Conservation (phyloP, 1,140 invertebrate genomes). For the Nephotettix cincticeps region DNA sequence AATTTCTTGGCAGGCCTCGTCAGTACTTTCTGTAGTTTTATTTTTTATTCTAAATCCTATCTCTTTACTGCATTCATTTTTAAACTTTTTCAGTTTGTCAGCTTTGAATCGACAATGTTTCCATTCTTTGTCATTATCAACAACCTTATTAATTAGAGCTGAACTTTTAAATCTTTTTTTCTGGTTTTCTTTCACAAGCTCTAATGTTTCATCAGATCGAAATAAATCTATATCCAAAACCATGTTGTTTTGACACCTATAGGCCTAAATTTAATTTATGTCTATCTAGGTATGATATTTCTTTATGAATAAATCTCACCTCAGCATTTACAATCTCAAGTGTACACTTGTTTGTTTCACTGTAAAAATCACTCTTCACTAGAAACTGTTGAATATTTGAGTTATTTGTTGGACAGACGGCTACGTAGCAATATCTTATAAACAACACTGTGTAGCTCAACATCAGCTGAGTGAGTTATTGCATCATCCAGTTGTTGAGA, state of each 20-base stretch:
- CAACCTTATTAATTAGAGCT: constrained; percentile 85
- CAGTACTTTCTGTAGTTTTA: constrained; percentile 55
- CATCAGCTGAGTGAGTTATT: too few relatives aligned
- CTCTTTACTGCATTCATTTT: constrained; percentile 95
- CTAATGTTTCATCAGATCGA: constrained; percentile 91
- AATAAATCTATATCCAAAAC: constrained; percentile 98
- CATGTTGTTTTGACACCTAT: constrained; percentile 62
- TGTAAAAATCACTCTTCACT: too few relatives aligned
- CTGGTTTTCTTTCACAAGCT: constrained; percentile 91
- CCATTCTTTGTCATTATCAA: constrained; percentile 88
- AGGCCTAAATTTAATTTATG: too few relatives aligned
- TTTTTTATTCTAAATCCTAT: constrained; percentile 97
- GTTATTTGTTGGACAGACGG: too few relatives aligned
- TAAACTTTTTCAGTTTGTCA: constrained; percentile 92
- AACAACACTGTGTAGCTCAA: too few relatives aligned
- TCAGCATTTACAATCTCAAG: too few relatives aligned
- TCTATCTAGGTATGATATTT: too few relatives aligned
- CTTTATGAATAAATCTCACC: too few relatives aligned
- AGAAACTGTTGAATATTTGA: too few relatives aligned
- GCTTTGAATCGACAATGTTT: constrained; percentile 72
- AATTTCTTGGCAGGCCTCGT: constrained; percentile 61
- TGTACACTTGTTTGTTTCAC: too few relatives aligned
- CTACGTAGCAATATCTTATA: too few relatives aligned
- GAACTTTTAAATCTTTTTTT: constrained; percentile 92
- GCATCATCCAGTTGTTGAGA: too few relatives aligned